Base-by-base conservation (phyloP, 2,113 vertebrate species). In the Aptenodytes forsteri region DNA sequence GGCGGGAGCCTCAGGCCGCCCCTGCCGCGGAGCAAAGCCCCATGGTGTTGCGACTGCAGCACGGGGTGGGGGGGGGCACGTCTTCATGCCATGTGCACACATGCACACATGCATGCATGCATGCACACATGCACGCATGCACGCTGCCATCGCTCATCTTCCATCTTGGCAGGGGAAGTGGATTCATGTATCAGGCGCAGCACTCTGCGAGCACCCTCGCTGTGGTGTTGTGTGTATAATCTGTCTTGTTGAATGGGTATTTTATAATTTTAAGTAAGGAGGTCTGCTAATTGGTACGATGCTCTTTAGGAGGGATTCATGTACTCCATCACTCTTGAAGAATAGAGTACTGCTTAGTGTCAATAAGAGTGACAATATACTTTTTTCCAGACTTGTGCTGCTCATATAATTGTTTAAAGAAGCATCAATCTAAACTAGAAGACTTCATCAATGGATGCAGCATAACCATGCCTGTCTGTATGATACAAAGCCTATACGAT, bases 91-190 rank as follows among this genome's bases (percentile, higher is more conserved):
- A 0, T 2, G 3, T 20, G 17, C 13, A 22, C 16, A 36, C 5
- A 1, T 5, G 16, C 52, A 65, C 6, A 1, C 16, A 18, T 1
- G 22, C 30, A 20, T 1, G 1, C 26, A 29, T 1, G 3, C 16
- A 8, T 5, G 16, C 52, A 65, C 6, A 1, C 16, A 18, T 1
- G 22, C 30, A 20, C 1, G 1, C 26, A 29, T 1, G 3, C 16
- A 8, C 7, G 30, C 42, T 52, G 38, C 36, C 42, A 44, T 55
- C 1, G 0, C 22, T 77, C 14, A 3, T 18, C 25, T 79, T 52
- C 26, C 13, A 25, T 40, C 29, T 18, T 70, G 67, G 21, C 55
- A 59, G 13, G 9, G 44, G 9, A 80, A 65, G 44, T 7, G 8
- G 18, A 34, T 65, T 58, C 10, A 7, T 19, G 16, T 10, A n/a